Conservation (phyloP, 2,797 vertebrate species). For the Diceros bicornis region DNA sequence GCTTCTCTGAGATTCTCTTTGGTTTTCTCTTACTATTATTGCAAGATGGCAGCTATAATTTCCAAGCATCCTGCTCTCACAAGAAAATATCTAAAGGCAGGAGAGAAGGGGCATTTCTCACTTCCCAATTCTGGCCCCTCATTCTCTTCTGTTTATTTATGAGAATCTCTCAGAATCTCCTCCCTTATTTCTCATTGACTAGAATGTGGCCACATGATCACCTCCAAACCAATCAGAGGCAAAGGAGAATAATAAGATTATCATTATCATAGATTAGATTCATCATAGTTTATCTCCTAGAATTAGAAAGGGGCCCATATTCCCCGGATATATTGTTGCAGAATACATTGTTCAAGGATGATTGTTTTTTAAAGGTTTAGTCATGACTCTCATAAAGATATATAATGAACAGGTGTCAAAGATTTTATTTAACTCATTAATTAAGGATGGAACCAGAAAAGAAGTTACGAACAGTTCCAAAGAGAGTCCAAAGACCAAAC, state of each 20-base stretch:
- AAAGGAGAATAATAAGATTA: not conserved
- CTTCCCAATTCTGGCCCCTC: not conserved
- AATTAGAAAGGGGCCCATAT: not conserved
- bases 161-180: not conserved
- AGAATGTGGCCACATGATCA: not conserved
- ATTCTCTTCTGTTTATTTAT: not conserved
- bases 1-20: not conserved
- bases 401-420: conserved; percentile 18
- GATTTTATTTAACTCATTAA: conserved; percentile 38
- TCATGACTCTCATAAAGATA: not conserved
- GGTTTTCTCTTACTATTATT: not conserved
- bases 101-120: not conserved
- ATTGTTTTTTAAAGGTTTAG: conserved; percentile 29
- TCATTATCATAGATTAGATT: not conserved
- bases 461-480: not conserved
- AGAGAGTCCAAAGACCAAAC: not conserved
- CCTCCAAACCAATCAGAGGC: not conserved
- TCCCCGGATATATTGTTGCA: not conserved
- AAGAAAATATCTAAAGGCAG: not conserved
- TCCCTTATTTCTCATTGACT: not conserved
- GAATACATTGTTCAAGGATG: conserved; percentile 15
- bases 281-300: not conserved
- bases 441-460: conserved; percentile 12
- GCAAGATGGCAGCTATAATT: not conserved
- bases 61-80: not conserved